A percentile compares a stretch with the other conserved stretches of the same genome.
Conservation (phyloP, 2,113 vertebrate genomes). For the Gymnorhina tibicen region DNA sequence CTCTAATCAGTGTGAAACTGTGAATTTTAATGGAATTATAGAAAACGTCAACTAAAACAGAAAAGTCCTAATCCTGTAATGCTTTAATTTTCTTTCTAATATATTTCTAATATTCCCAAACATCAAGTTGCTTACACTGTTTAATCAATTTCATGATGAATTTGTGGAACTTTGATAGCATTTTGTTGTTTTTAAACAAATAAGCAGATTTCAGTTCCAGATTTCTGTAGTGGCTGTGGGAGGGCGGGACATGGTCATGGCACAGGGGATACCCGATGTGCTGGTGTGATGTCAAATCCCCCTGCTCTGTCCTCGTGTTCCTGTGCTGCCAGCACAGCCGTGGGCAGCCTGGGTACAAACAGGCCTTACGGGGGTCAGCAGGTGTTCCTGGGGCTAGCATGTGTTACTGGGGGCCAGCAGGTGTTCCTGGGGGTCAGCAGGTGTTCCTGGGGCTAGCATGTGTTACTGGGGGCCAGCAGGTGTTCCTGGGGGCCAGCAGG, state of each 20-base stretch:
- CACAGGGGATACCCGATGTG: accelerated
- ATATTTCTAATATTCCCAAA: not conserved
- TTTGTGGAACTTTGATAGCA: not conserved
- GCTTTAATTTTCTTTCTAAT: conserved; percentile 43
- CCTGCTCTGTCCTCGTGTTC: accelerated
- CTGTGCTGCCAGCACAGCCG: not conserved
- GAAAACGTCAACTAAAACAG: not conserved
- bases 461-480: too few species aligned
- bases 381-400: too few species aligned
- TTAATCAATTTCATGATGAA: conserved; percentile 38
- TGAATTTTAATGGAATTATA: conserved; percentile 36
- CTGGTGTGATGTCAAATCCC: not conserved
- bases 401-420: too few species aligned
- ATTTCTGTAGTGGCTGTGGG: accelerated
- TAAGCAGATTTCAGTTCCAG: not conserved
- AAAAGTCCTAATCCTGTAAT: conserved; percentile 38
- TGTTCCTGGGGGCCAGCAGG: too few species aligned
- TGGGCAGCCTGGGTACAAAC: not conserved
- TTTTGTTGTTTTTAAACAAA: not conserved
- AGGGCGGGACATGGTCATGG: not conserved
- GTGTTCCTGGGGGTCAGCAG: too few species aligned
- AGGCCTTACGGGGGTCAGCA: too few species aligned
- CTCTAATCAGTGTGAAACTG: conserved; percentile 27
- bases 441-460: too few species aligned
- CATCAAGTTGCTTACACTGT: not conserved